A percentile compares a stretch with the other conserved stretches of the same genome.
phyloP scores from a whole-genome alignment of 1,140 invertebrate species.

The Aphaenogaster rudis region DNA sequence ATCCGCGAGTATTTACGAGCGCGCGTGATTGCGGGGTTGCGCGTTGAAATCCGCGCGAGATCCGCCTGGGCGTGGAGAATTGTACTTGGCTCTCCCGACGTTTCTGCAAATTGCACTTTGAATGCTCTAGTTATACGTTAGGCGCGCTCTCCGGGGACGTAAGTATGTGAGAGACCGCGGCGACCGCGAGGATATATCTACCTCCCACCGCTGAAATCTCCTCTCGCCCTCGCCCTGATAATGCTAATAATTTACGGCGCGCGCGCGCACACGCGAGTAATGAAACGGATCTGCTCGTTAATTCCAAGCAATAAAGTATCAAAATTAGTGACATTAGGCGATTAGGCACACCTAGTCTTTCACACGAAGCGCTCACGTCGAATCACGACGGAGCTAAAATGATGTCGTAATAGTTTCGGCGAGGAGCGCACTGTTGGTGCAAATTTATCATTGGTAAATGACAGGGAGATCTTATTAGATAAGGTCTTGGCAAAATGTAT shows the following conservation, averaged over 20 bases:
- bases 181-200: constrained; percentile 46
- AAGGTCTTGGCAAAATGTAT: constrained; percentile 4
- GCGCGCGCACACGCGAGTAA: constrained; percentile 36
- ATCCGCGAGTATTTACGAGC: constrained; percentile 62
- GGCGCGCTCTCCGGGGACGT: constrained; percentile 32
- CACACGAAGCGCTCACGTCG: not conserved
- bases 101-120: constrained; percentile 73
- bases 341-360: constrained; percentile 44
- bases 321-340: constrained; percentile 57
- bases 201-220: constrained; percentile 34
- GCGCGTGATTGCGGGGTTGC: constrained; percentile 59
- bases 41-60: constrained; percentile 40
- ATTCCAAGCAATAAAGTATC: constrained; percentile 44
- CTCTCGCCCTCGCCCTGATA: constrained; percentile 60
- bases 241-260: constrained; percentile 68
- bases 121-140: constrained; percentile 71
- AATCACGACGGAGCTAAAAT: constrained; percentile 13
- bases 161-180: constrained; percentile 29
- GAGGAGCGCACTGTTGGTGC: too few relatives aligned
- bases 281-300: constrained; percentile 59
- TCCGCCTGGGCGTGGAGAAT: constrained; percentile 67
- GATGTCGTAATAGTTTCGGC: constrained; percentile 1
- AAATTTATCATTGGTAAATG: constrained; percentile 20
- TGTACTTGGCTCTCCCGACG: constrained; percentile 65
- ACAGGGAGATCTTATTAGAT: constrained; percentile 25